Evolutionary conservation across 2,797 vertebrate species (phyloP), one percentile per base, ranked within the genome.

Genomic region (Gymnothorax javanicus): DNA sequence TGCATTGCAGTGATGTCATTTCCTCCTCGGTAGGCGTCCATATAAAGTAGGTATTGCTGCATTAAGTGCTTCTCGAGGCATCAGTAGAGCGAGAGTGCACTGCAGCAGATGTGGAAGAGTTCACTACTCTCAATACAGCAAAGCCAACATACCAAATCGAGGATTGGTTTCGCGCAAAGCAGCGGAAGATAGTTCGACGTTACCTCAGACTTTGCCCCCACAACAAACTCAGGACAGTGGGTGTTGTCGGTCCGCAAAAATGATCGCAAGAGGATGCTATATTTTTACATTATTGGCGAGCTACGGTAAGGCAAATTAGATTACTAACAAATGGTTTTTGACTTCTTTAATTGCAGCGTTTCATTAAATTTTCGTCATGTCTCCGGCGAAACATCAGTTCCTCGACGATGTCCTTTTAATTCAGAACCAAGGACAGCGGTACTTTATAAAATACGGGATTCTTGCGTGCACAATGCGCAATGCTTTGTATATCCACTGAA

Each of bases 401-500:
- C 17, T 23, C 11, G 60, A 86, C 5, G 2, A 52, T 60, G 87
- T 82, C 82, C 67, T 87, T 87, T 84, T 84, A 81, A 1, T 91
- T 93, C 94, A 95, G 94, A 89, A 96, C 95, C 95, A 93, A 93
- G 95, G 95, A 96, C 95, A 94, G 94, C 92, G 90, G 62, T 5
- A 27, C 33, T 81, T 81, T 81, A 81, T 77, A 7, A 57, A 69
- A 17, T 43, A n/a, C 56, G 50, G 15, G 57, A 20, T 7, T 60
- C 27, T 13, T 23, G 25, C 4, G 57, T 58, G 5, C 52, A 50
- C 27, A 50, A 5, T 59, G 20, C 85, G 69, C 33, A 43, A 73
- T 33, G 64, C 25, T n/a, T n/a, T 25, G 23, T 69, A 8, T 69
- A 25, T 69, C 7, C 25, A 69, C 64, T 67, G 60, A 17, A n/a